A percentile compares a stretch with the other conserved stretches of the same genome.
phyloP scores from a whole-genome alignment of 2,888 invertebrate genomes.

The Pseudolycoriella hygida region DNA sequence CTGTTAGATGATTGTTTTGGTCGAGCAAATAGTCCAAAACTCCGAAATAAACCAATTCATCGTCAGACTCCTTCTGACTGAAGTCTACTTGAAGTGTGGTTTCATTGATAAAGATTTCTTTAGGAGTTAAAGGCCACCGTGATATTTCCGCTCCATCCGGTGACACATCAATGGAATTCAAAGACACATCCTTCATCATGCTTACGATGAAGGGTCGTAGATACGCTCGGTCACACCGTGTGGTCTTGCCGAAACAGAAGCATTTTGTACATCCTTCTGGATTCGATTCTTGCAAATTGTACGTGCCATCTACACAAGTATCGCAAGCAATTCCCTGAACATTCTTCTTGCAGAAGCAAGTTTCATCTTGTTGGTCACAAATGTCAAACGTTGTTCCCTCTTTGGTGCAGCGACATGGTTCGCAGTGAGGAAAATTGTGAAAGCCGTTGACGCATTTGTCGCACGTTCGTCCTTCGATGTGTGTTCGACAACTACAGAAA shows the following conservation, averaged over 20 bases:
- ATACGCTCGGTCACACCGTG: constrained; percentile 63
- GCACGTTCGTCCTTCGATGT: constrained; percentile 78
- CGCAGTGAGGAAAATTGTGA: constrained; percentile 78
- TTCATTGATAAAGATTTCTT: constrained; percentile 23
- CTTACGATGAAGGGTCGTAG: constrained; percentile 30
- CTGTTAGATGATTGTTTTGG: constrained; percentile 55
- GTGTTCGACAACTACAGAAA: constrained; percentile 50
- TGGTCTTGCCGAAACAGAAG: constrained; percentile 91
- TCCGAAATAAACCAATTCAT: constrained; percentile 23
- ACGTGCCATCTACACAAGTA: constrained; percentile 74
- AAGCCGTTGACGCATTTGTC: constrained; percentile 72
- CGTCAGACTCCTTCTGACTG: constrained; percentile 17
- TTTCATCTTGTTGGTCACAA: constrained; percentile 54
- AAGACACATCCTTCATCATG: constrained; percentile 19
- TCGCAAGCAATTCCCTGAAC: constrained; percentile 67
- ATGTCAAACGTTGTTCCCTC: constrained; percentile 74
- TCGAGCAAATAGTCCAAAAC: constrained; percentile 24
- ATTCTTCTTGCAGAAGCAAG: constrained; percentile 60
- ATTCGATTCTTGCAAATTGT: constrained; percentile 69
- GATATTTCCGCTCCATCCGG: constrained; percentile 8
- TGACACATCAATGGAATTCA: constrained; percentile 16
- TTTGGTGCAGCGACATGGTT: constrained; percentile 60
- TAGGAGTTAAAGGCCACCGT: constrained; percentile 18
- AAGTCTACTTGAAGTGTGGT: constrained; percentile 25
- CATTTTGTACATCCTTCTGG: constrained; percentile 89